Conservation (phyloP, 2,888 invertebrate genomes). For the Clostera curtula region DNA sequence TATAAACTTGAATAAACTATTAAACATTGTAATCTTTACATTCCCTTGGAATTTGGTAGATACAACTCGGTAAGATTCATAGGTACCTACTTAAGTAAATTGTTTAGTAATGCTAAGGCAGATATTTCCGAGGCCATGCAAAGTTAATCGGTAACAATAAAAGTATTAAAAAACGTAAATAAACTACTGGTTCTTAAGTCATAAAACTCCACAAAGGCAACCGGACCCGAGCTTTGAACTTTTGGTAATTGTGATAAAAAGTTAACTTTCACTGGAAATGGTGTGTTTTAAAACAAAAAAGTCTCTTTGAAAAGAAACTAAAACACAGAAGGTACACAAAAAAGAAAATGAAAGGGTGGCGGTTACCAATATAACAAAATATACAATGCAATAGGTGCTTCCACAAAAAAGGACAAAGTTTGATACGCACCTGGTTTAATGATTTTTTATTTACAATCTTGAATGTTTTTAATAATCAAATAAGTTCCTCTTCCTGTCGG, state of each 20-base stretch:
- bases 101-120: no score
- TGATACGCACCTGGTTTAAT: slow-evolving; percentile 57
- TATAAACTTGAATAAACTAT: no score
- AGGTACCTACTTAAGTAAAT: no score
- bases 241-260: slow-evolving; percentile 20
- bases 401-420: slow-evolving; percentile 45
- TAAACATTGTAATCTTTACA: no score
- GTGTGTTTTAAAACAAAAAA: slow-evolving; percentile 28
- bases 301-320: slow-evolving; percentile 37
- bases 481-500: slow-evolving; percentile 71
- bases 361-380: slow-evolving; percentile 47
- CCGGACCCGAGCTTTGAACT: slow-evolving; percentile 18
- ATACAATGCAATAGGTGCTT: slow-evolving; percentile 41
- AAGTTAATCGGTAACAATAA: no score
- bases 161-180: no score
- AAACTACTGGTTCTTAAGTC: slow-evolving; percentile 15
- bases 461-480: slow-evolving; percentile 71
- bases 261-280: slow-evolving; percentile 50
- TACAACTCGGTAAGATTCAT: no score
- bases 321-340: slow-evolving; percentile 35
- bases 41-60: no score
- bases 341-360: slow-evolving; percentile 42
- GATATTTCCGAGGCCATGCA: no score
- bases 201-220: slow-evolving; percentile 15
- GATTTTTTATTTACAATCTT: slow-evolving; percentile 46